A percentile compares a stretch with the other conserved stretches of the same genome.
Conservation (phyloP, 1,140 invertebrate genomes). For the Lucilia cuprina region DNA sequence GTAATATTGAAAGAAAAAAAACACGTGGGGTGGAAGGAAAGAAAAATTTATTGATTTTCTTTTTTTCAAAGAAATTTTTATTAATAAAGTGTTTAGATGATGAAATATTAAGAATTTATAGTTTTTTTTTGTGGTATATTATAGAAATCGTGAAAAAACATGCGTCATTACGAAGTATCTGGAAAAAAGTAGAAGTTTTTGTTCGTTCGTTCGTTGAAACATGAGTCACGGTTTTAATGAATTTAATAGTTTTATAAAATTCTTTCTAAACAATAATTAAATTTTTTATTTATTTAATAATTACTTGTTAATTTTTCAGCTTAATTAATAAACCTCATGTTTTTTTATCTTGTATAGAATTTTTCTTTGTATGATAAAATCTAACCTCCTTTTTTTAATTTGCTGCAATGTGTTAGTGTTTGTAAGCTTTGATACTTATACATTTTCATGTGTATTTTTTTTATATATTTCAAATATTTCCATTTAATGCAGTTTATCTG, state of each 20-base stretch:
- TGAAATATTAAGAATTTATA: neutral
- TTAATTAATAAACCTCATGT: neutral
- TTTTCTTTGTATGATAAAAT: neutral
- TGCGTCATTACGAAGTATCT: no score
- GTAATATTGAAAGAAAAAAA: neutral
- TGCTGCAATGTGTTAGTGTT: neutral
- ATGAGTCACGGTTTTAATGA: neutral
- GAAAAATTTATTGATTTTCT: neutral
- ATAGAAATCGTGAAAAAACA: no score
- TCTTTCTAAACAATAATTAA: no score
- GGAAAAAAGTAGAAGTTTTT: no score
- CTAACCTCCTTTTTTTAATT: neutral
- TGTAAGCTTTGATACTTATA: neutral
- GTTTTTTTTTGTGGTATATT: no score
- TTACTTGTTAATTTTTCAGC: no score
- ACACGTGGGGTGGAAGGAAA: conserved; percentile 10
- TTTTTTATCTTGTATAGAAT: neutral
- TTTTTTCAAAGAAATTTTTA: neutral
- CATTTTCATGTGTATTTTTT: neutral
- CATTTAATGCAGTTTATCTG: neutral
- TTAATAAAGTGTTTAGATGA: neutral
- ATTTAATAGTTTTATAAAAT: no score
- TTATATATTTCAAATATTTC: neutral
- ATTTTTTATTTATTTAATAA: no score
- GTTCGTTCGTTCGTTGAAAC: no score